Base-by-base conservation (phyloP, 2,888 invertebrate species). In the Stenchaetothrips biformis region DNA sequence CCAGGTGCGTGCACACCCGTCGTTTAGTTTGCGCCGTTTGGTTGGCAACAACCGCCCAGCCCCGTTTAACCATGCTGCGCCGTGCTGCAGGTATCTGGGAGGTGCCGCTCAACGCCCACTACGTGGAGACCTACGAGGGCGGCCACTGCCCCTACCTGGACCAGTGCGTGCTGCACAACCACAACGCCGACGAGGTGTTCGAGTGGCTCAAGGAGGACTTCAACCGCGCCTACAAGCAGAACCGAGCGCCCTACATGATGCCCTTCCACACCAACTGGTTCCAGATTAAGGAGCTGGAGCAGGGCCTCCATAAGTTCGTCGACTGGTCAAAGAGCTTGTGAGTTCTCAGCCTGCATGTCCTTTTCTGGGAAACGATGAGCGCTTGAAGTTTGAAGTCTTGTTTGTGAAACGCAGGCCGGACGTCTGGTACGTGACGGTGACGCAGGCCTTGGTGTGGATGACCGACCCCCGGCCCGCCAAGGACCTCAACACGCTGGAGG, bases 211-310 rank as follows among this genome's bases (percentile, higher is more conserved):
- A 94, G 85, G 95, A 96, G 88, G 96, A 97, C 86, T 97, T 96
- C 87, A 90, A 90, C 82, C 89, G 95, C 48, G 90, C 94, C 86
- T 96, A 95, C 85, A 93, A 94, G 49, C 95, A 95, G 86, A 96
- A 96, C 86, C 90, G 93, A 82, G 95, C 96, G 0, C 95, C 96
- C 0, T 96, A 96, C 87, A 95, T 96, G 95, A 95, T 96, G 95
- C 92, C 96, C 0, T 94, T 96, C 91, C 97, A 98, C 86, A 97
- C 97, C 0, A 97, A 96, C 87, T 98, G 98, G 98, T 97, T 98
- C 89, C 95, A 93, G 86, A 95, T 93, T 84, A 95, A 94, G 85
- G 94, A 92, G 84, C 88, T 95, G 16, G 95, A 95, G 85, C 89
- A 89, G 81, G 96, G 96, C 27, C 88, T 97, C 1, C 93, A 94